Percentiles rank a stretch among this genome's conserved stretches.
Evolutionary conservation across 2,888 invertebrate species (phyloP).

Genomic region (Thymelicus lineola): DNA sequence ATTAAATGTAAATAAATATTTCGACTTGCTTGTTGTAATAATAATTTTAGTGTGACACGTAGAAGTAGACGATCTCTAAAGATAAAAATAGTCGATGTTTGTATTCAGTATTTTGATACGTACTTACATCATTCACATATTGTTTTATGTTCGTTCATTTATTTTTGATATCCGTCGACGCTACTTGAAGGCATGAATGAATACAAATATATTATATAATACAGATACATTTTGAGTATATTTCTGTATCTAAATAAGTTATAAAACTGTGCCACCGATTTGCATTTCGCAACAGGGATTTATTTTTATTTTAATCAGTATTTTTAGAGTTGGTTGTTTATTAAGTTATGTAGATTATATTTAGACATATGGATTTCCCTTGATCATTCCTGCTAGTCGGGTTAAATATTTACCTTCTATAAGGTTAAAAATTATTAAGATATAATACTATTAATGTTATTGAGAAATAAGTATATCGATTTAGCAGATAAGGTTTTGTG

Average conservation of each 20-base stretch:
- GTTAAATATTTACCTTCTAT: neutral
- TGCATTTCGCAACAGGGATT: conserved; percentile 25
- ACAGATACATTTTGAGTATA: neutral
- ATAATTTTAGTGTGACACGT: too few relatives aligned
- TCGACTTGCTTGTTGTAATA: too few relatives aligned
- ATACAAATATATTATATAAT: neutral
- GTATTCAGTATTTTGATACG: too few relatives aligned
- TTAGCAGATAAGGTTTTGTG: neutral
- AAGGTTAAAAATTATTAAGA: neutral
- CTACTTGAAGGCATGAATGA: neutral
- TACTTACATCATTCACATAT: too few relatives aligned
- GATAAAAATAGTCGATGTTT: too few relatives aligned
- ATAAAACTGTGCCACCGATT: conserved; percentile 25
- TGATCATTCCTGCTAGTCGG: neutral
- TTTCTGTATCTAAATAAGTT: neutral
- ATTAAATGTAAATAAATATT: too few relatives aligned
- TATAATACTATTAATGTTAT: neutral
- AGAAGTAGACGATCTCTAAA: too few relatives aligned
- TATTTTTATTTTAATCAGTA: conserved; percentile 21
- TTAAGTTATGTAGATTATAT: neutral
- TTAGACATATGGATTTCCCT: neutral
- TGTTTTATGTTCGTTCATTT: too few relatives aligned
- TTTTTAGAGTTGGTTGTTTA: conserved; percentile 4
- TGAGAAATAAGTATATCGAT: neutral
- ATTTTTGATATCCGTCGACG: too few relatives aligned